Percentiles rank a stretch among this genome's conserved stretches.
These are phyloP conservation scores for Montipora capricornis DNA, from an alignment of 64 coral and sea anemone species.

Conservation along the genomic window DNA sequence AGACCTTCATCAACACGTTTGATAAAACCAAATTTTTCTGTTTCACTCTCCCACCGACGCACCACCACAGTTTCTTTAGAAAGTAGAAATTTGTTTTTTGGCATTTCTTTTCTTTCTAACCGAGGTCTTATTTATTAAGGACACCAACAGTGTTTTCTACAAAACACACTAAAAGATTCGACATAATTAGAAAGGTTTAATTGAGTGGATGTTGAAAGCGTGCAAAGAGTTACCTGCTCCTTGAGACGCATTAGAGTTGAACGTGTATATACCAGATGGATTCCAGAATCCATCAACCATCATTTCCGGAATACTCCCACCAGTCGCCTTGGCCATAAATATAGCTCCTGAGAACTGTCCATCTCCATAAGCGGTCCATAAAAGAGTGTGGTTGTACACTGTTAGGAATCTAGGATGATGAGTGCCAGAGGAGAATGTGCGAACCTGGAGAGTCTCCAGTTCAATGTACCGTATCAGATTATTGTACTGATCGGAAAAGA, in stretches of 20 bases:
- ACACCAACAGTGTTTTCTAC: no score
- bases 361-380: background rate
- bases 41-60: no score
- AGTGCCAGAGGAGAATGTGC: conserved; percentile 2
- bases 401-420: background rate
- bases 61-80: no score
- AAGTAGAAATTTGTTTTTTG: no score
- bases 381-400: background rate
- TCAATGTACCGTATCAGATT: conserved; percentile 1
- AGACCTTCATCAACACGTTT: no score
- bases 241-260: background rate
- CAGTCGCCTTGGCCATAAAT: background rate
- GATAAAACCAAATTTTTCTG: no score
- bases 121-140: no score
- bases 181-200: no score
- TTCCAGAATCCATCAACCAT: background rate
- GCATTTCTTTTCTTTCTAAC: no score
- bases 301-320: background rate
- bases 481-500: conserved; percentile 24
- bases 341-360: background rate
- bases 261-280: background rate
- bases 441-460: background rate
- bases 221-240: background rate
- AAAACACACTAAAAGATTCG: no score
- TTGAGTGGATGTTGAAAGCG: no score